Percentiles rank a stretch among this genome's conserved stretches.
These are phyloP conservation scores for Etia nguti DNA, from an alignment of 2,113 vertebrate species.

Conservation along the genomic window DNA sequence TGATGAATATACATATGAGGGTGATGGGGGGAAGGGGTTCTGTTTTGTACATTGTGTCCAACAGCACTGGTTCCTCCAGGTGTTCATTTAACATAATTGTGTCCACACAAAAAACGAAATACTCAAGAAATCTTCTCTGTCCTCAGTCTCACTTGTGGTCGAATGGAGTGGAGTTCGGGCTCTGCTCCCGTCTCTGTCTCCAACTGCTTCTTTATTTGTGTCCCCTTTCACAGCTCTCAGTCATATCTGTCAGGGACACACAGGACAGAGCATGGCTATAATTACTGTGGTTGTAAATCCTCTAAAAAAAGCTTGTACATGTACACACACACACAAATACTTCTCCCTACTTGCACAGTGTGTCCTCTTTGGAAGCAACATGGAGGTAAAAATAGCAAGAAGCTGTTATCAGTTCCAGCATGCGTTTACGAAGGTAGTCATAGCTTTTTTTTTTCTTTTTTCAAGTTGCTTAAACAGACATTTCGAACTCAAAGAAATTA, in stretches of 20 bases:
- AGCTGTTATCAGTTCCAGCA: neutral
- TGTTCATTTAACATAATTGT: neutral
- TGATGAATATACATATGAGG: neutral
- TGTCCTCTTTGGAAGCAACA: neutral
- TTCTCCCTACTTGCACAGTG: neutral
- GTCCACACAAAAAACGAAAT: neutral
- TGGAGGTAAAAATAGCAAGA: constrained; percentile 34
- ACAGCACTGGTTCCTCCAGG: neutral
- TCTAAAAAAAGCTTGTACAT: neutral
- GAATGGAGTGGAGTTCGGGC: neutral
- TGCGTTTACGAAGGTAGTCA: neutral
- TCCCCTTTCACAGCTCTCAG: neutral
- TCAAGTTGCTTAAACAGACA: neutral
- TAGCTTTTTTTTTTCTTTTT: neutral
- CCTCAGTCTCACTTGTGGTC: neutral
- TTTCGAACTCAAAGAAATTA: neutral
- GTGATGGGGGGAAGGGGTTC: too few species aligned
- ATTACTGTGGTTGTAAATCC: constrained; percentile 22
- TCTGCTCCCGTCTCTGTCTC: neutral
- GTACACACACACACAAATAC: neutral
- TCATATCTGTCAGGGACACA: constrained; percentile 29
- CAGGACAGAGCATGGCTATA: constrained; percentile 16
- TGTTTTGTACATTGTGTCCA: neutral
- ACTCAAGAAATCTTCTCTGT: neutral
- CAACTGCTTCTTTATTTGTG: neutral